Evolutionary conservation across 2,113 vertebrate species (phyloP).

Genomic region (Suncus etruscus): DNA sequence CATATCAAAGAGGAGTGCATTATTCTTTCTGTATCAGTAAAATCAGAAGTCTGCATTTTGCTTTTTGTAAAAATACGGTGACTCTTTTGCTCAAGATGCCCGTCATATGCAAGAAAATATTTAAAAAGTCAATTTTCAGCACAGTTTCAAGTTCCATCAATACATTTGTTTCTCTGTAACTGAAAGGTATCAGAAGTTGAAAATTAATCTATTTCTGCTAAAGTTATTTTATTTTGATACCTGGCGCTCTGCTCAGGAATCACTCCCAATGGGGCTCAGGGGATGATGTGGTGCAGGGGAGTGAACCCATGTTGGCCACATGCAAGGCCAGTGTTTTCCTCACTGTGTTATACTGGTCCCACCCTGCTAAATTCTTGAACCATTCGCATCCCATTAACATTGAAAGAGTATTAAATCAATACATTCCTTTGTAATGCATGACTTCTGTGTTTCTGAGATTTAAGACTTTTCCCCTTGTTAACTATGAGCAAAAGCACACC

Average conservation of each 20-base stretch:
- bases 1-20: slow-evolving; percentile 58
- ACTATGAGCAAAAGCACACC: slow-evolving; percentile 47
- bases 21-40: slow-evolving; percentile 70
- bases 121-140: slow-evolving; percentile 56
- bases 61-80: slow-evolving; percentile 64
- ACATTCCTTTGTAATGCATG: slow-evolving; percentile 17
- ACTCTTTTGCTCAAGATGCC: slow-evolving; percentile 51
- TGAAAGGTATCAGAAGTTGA: slow-evolving; percentile 36
- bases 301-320: no score
- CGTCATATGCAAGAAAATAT: slow-evolving; percentile 27
- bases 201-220: slow-evolving; percentile 43
- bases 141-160: slow-evolving; percentile 37
- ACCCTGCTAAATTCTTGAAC: slow-evolving; percentile 70
- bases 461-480: slow-evolving; percentile 39
- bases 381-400: slow-evolving; percentile 47
- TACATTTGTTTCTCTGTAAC: slow-evolving; percentile 45
- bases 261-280: no score
- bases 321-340: no score
- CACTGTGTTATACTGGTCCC: not conserved
- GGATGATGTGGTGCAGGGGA: no score
- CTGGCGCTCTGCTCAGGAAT: no score
- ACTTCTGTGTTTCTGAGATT: slow-evolving; percentile 62
- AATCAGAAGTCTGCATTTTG: slow-evolving; percentile 65
- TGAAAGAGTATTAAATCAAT: slow-evolving; percentile 66
- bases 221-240: not conserved